These are phyloP conservation scores for Cyprinella venusta DNA, from an alignment of 2,797 vertebrate genomes.

Conservation along the genomic window DNA sequence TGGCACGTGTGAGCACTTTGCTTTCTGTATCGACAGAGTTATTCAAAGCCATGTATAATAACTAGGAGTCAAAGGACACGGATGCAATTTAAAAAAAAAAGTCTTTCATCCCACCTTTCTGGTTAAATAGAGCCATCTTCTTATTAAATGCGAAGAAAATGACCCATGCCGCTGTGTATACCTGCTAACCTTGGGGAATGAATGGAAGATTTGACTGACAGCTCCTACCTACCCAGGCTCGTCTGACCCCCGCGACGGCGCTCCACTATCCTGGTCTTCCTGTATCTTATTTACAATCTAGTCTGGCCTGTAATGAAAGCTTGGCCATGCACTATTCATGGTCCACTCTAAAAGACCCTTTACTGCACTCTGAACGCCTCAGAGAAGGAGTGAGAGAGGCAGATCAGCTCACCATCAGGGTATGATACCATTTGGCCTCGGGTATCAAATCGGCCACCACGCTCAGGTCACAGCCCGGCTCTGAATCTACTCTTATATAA, in stretches of 20 bases:
- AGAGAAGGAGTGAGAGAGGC: constrained; percentile 36
- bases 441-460: constrained; percentile 56
- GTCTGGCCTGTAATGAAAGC: constrained; percentile 64
- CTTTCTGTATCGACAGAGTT: constrained; percentile 21
- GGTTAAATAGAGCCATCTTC: constrained; percentile 58
- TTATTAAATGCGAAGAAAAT: constrained; percentile 48
- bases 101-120: constrained; percentile 46
- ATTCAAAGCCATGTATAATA: constrained; percentile 41
- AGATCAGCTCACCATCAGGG: constrained; percentile 51
- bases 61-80: constrained; percentile 49
- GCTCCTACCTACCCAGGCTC: constrained; percentile 56
- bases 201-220: constrained; percentile 62
- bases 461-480: constrained; percentile 36
- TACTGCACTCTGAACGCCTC: constrained; percentile 51
- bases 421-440: constrained; percentile 40
- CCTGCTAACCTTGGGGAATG: constrained; percentile 58
- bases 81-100: constrained; percentile 44
- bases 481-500: constrained; percentile 3
- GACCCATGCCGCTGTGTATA: constrained; percentile 39
- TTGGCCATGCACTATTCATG: constrained; percentile 75
- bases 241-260: constrained; percentile 67
- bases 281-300: constrained; percentile 73
- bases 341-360: constrained; percentile 65
- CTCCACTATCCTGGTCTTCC: constrained; percentile 59
- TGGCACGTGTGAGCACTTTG: neutral